Evolutionary conservation across 1,140 invertebrate species (phyloP), one percentile per base, ranked within the genome.

Genomic region (Chlorops oryzae): DNA sequence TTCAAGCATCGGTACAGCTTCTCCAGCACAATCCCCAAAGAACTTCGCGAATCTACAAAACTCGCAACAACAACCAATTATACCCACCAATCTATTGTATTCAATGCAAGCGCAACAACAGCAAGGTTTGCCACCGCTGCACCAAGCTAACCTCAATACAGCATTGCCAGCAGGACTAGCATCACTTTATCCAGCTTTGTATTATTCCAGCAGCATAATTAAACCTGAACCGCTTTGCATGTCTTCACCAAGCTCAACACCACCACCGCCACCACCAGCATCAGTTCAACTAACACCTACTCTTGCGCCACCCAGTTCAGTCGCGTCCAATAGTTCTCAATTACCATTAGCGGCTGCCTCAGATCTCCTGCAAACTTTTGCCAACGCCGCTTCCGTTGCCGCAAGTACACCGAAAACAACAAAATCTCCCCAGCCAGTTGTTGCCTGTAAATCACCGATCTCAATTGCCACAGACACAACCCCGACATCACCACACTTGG

Each of bases 181-280:
- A 20, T 51, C 59, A 18, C 50, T 68, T n/a, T 69, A 68, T 39
- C 65, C 65, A 5, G 59, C 52, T 5, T 51, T 69, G 5, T 68
- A 68, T 38, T 63, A 65, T 38, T 50, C 59, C n/a, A 38, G 47
- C 28, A 55, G 51, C 47, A 13, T 18, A 10, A 59, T 64, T 22
- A 65, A 63, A 46, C 63, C 63, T 50, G 65, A 68, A 41, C 49
- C 56, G 34, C 13, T 21, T 12, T 34, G 42, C 20, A 6, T 18
- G n/a, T 15, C 27, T 9, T 17, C 10, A 35, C 37, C 28, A n/a
- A 27, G 23, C 13, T 22, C 46, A 4, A 52, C 45, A 32, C 23
- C 35, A 34, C 38, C 5, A 37, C 39, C 18, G 27, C 46, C 25
- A 44, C n/a, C 3, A 7, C 21, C n/a, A 28, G 22, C 4, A 5